Base-by-base conservation (phyloP, 37 sponge, comb jelly and placozoan genomes). In the Geodia barretti region DNA sequence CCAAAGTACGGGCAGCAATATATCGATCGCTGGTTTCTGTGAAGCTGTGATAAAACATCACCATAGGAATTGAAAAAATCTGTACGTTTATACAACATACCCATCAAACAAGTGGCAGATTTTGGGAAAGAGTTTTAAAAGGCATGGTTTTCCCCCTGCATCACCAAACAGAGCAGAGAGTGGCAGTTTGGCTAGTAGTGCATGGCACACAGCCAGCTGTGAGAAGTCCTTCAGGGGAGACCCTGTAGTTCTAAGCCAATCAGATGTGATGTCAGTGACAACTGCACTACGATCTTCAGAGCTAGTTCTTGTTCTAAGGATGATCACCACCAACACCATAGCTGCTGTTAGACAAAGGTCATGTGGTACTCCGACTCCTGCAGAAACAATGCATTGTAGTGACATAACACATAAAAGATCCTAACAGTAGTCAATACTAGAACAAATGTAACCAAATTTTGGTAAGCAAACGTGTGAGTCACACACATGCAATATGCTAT, bases 141-240 rank as follows among this genome's bases (percentile, higher is more conserved):
- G 59, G 1, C 82, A 58, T 5, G 73, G 73, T 29, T 78, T 37
- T 2, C 39, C 73, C 26, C 72, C 73, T 34, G n/a, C 33, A 30
- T 58, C 47, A 29, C 9, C 20, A 3, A 77, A 21, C 28, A 85
- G 38, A 0, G 61, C 41, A 5, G 14, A 4, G 2, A 41, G 68
- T 11, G 91, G 76, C 3, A 90, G 35, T 43, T 90, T 85, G 33
- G 91, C 86, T 14, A 90, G 58, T 26, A 85, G 64, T 20, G 77
- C 86, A 59, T 90, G 82, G 58, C 40, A 63, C 14, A 90, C 21
- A 54, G 81, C 26, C 36, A 89, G 74, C 37, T 62, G 59, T 24
- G 81, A 29, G 60, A 86, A 73, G 8, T 47, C 65, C 30, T 20
- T 62, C 41, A 74, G 26, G 24, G 68, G 34, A 33, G 68, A 68